Evolutionary conservation across 1,140 invertebrate genomes (phyloP).

Genomic region (Tenebrio molitor): DNA sequence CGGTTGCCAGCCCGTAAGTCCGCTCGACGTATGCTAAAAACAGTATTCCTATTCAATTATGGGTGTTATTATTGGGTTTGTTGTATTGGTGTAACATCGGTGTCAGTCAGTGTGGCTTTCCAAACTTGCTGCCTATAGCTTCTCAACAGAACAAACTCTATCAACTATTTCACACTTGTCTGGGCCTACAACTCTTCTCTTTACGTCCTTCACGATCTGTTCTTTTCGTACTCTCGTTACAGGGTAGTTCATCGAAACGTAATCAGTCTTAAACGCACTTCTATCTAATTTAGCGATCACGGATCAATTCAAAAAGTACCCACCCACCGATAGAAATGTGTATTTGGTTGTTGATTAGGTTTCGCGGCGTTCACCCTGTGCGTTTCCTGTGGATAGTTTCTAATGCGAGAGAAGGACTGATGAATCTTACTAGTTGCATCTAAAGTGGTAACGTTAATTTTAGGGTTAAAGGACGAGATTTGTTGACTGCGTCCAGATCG

Average conservation of each 20-base stretch:
- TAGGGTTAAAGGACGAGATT: constrained; percentile 5
- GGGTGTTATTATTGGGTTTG: constrained; percentile 30
- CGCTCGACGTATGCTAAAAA: constrained; percentile 55
- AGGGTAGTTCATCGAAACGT: background rate
- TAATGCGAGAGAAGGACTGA: background rate
- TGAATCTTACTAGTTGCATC: constrained; percentile 32
- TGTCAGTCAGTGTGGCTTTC: constrained; percentile 43
- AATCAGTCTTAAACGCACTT: background rate
- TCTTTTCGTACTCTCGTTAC: background rate
- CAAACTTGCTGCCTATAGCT: constrained; percentile 36
- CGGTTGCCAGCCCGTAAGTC: constrained; percentile 66
- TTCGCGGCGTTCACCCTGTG: no score
- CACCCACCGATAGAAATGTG: no score
- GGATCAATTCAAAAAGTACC: no score
- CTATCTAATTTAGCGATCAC: no score
- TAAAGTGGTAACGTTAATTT: constrained; percentile 19
- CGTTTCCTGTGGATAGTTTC: constrained; percentile 26
- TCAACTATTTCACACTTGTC: constrained; percentile 30
- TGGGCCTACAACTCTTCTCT: constrained; percentile 34
- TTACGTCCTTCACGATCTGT: background rate
- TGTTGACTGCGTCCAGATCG: constrained; percentile 13
- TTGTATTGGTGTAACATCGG: constrained; percentile 38
- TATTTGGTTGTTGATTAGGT: no score
- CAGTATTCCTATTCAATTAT: constrained; percentile 30
- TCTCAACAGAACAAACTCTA: constrained; percentile 27